Percentiles rank a stretch among this genome's conserved stretches.
These are phyloP conservation scores for Echeneis naucrates DNA, from an alignment of 2,797 vertebrate genomes.

Conservation along the genomic window DNA sequence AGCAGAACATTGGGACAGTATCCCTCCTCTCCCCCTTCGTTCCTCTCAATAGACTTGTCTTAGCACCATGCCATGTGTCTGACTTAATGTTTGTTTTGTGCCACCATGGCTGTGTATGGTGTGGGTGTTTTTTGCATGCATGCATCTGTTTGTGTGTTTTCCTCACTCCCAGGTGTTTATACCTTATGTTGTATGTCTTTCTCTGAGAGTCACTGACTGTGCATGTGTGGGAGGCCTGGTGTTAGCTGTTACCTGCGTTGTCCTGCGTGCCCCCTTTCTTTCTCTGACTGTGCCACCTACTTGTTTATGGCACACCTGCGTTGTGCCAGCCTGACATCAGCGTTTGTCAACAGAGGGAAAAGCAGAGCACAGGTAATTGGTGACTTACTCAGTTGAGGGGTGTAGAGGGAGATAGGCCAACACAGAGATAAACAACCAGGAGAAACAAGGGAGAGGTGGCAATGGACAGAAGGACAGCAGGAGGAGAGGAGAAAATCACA, in stretches of 20 bases:
- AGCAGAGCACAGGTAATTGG: slow-evolving; percentile 81
- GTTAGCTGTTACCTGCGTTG: slow-evolving; percentile 54
- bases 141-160: slow-evolving; percentile 32
- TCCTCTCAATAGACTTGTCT: slow-evolving; percentile 66
- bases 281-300: slow-evolving; percentile 77
- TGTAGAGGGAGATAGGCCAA: slow-evolving; percentile 42
- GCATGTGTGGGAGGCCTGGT: slow-evolving; percentile 67
- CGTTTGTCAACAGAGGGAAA: slow-evolving; percentile 80
- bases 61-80: slow-evolving; percentile 56
- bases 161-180: slow-evolving; percentile 69
- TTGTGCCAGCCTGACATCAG: slow-evolving; percentile 67
- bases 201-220: slow-evolving; percentile 29
- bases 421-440: slow-evolving; percentile 34
- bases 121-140: slow-evolving; percentile 54
- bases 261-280: slow-evolving; percentile 67
- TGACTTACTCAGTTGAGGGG: slow-evolving; percentile 48
- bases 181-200: slow-evolving; percentile 67
- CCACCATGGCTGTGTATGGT: slow-evolving; percentile 9
- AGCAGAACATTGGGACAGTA: slow-evolving; percentile 63
- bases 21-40: not conserved
- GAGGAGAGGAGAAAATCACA: slow-evolving; percentile 48
- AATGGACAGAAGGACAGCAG: slow-evolving; percentile 59
- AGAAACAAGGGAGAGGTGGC: slow-evolving; percentile 46
- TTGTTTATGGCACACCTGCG: slow-evolving; percentile 80
- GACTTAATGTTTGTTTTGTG: slow-evolving; percentile 37